A percentile compares a stretch with the other conserved stretches of the same genome.
Conservation (phyloP, 2,888 invertebrate genomes). For the Athalia cordata region DNA sequence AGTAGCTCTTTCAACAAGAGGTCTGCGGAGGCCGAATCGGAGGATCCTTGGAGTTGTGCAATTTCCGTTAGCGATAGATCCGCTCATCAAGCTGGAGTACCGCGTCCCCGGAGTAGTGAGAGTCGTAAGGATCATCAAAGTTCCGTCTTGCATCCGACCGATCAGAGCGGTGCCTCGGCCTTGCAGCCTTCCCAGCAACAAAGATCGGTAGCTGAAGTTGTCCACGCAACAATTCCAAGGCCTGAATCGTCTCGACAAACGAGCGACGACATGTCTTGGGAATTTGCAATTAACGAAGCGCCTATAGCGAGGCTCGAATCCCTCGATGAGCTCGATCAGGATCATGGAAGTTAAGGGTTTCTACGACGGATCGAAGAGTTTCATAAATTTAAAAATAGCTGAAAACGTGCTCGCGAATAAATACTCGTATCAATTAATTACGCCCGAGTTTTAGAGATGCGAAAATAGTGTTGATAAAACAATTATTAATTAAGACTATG, state of each 20-base stretch:
- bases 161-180: too few relatives aligned
- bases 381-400: too few relatives aligned
- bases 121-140: conserved; percentile 59
- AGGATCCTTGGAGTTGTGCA: conserved; percentile 69
- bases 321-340: conserved; percentile 79
- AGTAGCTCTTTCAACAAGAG: conserved; percentile 71
- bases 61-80: conserved; percentile 56
- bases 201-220: neutral
- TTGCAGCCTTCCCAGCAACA: neutral
- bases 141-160: too few relatives aligned
- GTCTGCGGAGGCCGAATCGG: conserved; percentile 65
- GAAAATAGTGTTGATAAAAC: too few relatives aligned
- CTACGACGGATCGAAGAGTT: too few relatives aligned
- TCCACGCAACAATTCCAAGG: conserved; percentile 49
- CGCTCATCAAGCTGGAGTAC: conserved; percentile 47
- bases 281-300: conserved; percentile 73
- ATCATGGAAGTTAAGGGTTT: conserved; percentile 68
- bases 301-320: conserved; percentile 82
- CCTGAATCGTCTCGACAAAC: conserved; percentile 66
- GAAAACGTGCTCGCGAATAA: too few relatives aligned
- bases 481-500: too few relatives aligned
- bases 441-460: too few relatives aligned
- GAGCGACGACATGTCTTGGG: conserved; percentile 71
- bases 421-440: too few relatives aligned
- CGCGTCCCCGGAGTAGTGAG: conserved; percentile 64